Evolutionary conservation across 1,140 invertebrate species (phyloP).

Genomic region (Anoplolepis gracilipes): DNA sequence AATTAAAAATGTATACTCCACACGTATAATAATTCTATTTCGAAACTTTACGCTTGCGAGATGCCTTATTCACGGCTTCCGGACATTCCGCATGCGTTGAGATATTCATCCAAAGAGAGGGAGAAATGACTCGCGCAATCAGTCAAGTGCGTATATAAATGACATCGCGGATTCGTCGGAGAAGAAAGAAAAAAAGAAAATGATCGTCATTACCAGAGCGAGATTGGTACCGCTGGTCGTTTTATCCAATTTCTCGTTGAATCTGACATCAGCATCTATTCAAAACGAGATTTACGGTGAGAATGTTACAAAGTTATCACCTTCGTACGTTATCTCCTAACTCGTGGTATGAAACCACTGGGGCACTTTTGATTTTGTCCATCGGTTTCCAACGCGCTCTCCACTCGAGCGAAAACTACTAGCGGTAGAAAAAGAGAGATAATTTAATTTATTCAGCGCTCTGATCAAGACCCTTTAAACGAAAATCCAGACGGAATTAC

Average conservation of each 20-base stretch:
- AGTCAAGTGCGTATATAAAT: constrained; percentile 28
- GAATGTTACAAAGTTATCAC: constrained; percentile 30
- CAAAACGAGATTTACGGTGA: constrained; percentile 16
- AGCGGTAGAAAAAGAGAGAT: background rate
- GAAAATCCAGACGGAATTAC: too few relatives aligned
- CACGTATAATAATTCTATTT: background rate
- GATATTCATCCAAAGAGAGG: background rate
- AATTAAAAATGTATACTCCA: background rate
- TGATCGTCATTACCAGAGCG: constrained; percentile 40
- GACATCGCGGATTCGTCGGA: background rate
- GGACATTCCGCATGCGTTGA: background rate
- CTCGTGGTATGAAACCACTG: constrained; percentile 10
- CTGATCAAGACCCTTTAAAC: too few relatives aligned
- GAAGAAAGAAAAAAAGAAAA: constrained; percentile 5
- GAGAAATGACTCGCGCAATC: constrained; percentile 28
- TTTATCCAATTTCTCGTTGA: background rate
- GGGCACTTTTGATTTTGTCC: constrained; percentile 30
- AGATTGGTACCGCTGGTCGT: background rate
- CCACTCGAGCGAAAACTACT: constrained; percentile 9
- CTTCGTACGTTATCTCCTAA: constrained; percentile 42
- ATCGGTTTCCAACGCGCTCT: constrained; percentile 11
- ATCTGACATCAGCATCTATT: constrained; percentile 47
- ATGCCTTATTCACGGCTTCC: too few relatives aligned
- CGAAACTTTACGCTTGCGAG: too few relatives aligned
- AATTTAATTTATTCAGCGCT: background rate